phyloP scores from a whole-genome alignment of 2,797 vertebrate species.

The Sciaenops ocellatus region DNA sequence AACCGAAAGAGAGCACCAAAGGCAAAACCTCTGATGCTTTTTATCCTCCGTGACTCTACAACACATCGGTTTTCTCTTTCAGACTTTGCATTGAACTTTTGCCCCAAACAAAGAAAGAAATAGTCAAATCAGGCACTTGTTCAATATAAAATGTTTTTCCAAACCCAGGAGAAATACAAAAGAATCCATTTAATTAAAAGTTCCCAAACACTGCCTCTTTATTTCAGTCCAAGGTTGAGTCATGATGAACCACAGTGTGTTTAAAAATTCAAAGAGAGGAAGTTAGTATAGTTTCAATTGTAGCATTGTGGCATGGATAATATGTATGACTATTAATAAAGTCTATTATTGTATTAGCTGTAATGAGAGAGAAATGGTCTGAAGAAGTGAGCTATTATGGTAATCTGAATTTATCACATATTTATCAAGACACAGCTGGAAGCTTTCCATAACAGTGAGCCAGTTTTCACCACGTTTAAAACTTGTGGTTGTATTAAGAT shows the following conservation, averaged over 20 bases:
- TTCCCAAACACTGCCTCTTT: not conserved
- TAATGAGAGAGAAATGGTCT: conserved; percentile 28
- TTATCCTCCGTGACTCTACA: not conserved
- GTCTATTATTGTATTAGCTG: conserved; percentile 12
- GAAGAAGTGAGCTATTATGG: conserved; percentile 22
- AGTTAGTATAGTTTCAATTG: not conserved
- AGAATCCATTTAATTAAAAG: not conserved
- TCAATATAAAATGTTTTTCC: not conserved
- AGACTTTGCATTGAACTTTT: not conserved
- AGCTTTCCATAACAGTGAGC: conserved; percentile 4
- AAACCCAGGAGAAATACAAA: not conserved
- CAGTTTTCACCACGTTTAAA: not conserved
- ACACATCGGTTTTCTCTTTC: not conserved
- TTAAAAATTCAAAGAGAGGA: conserved; percentile 3
- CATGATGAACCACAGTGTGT: not conserved
- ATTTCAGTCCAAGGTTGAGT: not conserved
- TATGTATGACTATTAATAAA: conserved; percentile 19
- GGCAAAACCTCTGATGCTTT: not conserved
- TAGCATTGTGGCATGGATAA: not conserved
- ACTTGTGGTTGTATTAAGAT: conserved; percentile 6
- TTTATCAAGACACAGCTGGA: conserved; percentile 55
- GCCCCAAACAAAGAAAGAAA: not conserved
- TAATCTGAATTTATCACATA: conserved; percentile 48
- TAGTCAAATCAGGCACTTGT: not conserved
- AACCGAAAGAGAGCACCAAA: not conserved